phyloP scores from a whole-genome alignment of 2,113 vertebrate species.

The Engystomops pustulosus region DNA sequence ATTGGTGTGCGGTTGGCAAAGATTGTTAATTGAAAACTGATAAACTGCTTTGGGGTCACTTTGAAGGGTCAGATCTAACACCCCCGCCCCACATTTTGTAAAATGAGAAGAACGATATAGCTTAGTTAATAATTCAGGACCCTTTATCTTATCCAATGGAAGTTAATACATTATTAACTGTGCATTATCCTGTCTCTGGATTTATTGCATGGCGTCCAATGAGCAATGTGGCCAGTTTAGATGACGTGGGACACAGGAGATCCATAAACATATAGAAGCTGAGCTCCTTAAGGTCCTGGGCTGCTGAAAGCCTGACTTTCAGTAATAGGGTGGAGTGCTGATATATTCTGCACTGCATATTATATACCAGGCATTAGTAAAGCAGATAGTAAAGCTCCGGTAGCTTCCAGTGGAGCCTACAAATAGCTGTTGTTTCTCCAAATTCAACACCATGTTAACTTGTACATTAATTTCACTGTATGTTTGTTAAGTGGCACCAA shows the following conservation, averaged over 20 bases:
- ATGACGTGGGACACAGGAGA: background rate
- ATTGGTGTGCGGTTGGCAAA: constrained; percentile 2
- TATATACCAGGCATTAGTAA: too few relatives aligned
- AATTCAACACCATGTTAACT: background rate
- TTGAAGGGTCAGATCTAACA: constrained; percentile 7
- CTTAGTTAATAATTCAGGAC: constrained; percentile 48
- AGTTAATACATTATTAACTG: constrained; percentile 51
- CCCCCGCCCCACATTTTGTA: background rate
- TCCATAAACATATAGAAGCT: background rate
- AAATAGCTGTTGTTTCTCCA: background rate
- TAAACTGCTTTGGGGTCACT: constrained; percentile 31
- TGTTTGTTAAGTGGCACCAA: constrained; percentile 23
- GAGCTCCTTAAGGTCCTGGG: background rate
- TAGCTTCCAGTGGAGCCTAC: background rate
- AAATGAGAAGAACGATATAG: constrained; percentile 18
- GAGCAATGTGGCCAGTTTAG: background rate
- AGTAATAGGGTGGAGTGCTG: too few relatives aligned
- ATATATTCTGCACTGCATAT: background rate
- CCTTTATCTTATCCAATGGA: constrained; percentile 47
- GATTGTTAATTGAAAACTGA: constrained; percentile 46
- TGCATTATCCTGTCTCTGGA: background rate
- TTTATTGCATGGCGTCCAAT: background rate
- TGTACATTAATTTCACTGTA: background rate
- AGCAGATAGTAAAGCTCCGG: background rate
- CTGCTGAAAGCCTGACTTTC: background rate